Base-by-base conservation (phyloP, 2,888 invertebrate species). In the Lasioglossum zephyrum region DNA sequence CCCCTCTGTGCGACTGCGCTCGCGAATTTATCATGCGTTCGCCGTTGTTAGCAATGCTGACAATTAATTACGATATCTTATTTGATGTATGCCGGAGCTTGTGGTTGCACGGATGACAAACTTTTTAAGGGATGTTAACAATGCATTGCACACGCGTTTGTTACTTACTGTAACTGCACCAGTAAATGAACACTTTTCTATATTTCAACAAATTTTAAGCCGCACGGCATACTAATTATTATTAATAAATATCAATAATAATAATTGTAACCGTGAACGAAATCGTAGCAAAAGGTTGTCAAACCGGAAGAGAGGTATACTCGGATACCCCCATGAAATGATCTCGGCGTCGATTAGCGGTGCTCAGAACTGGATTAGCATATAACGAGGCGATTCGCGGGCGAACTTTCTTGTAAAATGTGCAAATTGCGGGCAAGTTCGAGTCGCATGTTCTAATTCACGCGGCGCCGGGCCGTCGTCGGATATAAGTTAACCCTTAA, bases 401-500 rank as follows among this genome's bases (percentile, higher is more conserved):
- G n/a, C 49, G 49, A 66, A 47, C 16, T 47, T 47, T 47, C 31
- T 66, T 49, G 76, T 44, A 18, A 47, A 47, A 60, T 31, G 66
- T 36, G 66, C 31, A 66, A 66, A 66, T 66, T 66, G 66, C 66
- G 66, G 66, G 66, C 66, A 36, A 36, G 31, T 66, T 66, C 18
- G 60, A 13, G 60, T 60, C 60, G 44, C 13, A 31, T 63, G 63
- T 31, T 49, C 49, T 66, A 66, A 66, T 66, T 72, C 39, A n/a
- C 22, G 69, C 39, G 69, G 39, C 22, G 41, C 22, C 4, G n/a
- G 36, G 66, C 3, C 66, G 66, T 66, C 66, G 66, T 66, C 36
- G 66, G 66, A 66, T 36, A 66, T 66, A 66, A 66, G 66, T 66
- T 66, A 66, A 66, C 66, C 66, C 66, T 66, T 66, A 36, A 66